Base-by-base conservation (phyloP, 2,113 vertebrate species). In the Micronycteris hirsuta region DNA sequence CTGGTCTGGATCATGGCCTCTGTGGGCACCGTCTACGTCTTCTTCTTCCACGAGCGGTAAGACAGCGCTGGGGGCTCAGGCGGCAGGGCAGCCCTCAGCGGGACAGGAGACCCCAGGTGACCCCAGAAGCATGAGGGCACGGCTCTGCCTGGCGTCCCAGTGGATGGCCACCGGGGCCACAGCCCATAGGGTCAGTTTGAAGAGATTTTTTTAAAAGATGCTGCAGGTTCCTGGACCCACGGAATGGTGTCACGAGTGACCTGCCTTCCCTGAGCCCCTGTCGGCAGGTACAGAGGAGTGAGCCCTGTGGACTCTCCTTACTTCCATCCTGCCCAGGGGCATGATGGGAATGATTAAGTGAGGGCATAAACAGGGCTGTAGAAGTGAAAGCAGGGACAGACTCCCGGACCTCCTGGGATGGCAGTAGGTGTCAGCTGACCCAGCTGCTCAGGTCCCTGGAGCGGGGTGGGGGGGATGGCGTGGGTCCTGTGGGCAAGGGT, bases 1-100 rank as follows among this genome's bases (percentile, higher is more conserved):
- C 92, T 99, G 98, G 99, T 99, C 90, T 99, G 99, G 99, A 99
- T 99, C 97, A 99, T 99, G 99, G 99, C 99, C 0, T 99, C 99
- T 0, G 92, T 98, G 0, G 99, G 99, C 54, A 99, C 99, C 0
- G 22, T 99, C 91, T 99, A 99, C 0, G 99, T 99, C 24, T 99
- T 99, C 98, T 99, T 99, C 98, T 99, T 99, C 97, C 99, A 99
- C 0, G 99, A 99, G 97, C 98, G 99, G 99, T 99, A 98, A 99
- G 98, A 93, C 45, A 7, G 58, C 47, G 9, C 41, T 15, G 41
- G 38, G 31, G 5, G 54, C 16, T 65, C 17, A 9, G 26, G 17
- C 4, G 22, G 19, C 0, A 7, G n/a, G 43, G 61, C 16, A 4
- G 20, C 20, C 20, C 52, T 58, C 52, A 3, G 77, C 24, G 52